phyloP scores from a whole-genome alignment of 2,797 vertebrate species.

The Craterocephalus amniculus region DNA sequence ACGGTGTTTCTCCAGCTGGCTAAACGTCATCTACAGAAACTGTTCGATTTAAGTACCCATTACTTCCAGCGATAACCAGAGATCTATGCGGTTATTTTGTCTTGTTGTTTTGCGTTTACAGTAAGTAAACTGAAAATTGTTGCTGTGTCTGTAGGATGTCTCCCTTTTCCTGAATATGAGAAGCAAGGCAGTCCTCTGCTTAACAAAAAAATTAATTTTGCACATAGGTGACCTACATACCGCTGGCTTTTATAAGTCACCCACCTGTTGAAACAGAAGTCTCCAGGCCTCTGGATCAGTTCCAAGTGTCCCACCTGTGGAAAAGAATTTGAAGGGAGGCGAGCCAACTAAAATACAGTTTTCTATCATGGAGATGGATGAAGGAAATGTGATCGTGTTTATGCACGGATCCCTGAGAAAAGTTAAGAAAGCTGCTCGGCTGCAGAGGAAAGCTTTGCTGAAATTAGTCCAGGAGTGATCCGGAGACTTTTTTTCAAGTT shows the following conservation, averaged over 20 bases:
- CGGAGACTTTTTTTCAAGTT: too few relatives aligned
- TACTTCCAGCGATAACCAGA: too few relatives aligned
- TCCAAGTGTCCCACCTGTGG: constrained; percentile 1
- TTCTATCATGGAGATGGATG: background rate
- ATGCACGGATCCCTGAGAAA: background rate
- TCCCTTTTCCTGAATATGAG: constrained; percentile 9
- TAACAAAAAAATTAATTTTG: too few relatives aligned
- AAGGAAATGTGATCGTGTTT: background rate
- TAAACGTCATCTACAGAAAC: background rate
- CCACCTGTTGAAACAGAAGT: constrained; percentile 49
- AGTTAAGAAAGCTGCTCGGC: background rate
- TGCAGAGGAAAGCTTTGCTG: background rate
- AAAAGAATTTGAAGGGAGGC: background rate
- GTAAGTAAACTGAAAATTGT: too few relatives aligned
- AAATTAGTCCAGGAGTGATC: too few relatives aligned
- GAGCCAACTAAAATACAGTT: background rate
- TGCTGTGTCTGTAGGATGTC: background rate
- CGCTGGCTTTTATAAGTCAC: constrained; percentile 30
- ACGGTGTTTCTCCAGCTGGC: background rate
- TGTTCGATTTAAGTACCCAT: too few relatives aligned
- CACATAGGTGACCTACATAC: constrained; percentile 67
- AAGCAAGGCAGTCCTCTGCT: constrained; percentile 18
- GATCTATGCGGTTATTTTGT: too few relatives aligned
- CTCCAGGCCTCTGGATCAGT: constrained; percentile 16
- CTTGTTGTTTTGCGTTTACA: too few relatives aligned